phyloP scores from a whole-genome alignment of 2,113 vertebrate genomes.

The Dascyllus trimaculatus region DNA sequence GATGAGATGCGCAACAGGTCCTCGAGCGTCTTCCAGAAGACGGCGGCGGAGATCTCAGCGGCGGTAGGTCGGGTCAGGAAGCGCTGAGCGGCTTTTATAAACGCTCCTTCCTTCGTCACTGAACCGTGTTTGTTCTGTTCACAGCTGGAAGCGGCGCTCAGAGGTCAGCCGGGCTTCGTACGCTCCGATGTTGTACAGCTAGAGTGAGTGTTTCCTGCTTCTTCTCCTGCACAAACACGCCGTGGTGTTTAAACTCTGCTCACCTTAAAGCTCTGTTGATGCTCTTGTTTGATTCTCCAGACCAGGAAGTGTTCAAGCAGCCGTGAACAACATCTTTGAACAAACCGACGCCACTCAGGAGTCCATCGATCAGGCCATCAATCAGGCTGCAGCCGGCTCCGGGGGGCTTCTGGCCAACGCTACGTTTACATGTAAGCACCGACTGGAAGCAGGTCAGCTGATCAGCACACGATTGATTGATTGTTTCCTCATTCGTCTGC shows the following conservation, averaged over 20 bases:
- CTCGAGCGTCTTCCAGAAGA: constrained; percentile 57
- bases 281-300: constrained; percentile 55
- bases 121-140: constrained; percentile 16
- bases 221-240: neutral
- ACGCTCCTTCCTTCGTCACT: neutral
- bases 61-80: constrained; percentile 58
- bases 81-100: neutral
- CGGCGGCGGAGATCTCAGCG: constrained; percentile 46
- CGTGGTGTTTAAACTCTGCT: too few species aligned
- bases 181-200: constrained; percentile 71
- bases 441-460: too few species aligned
- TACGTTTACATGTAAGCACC: constrained; percentile 46
- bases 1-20: constrained; percentile 73
- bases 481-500: neutral
- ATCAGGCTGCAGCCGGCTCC: neutral
- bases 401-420: neutral
- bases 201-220: constrained; percentile 65
- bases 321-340: constrained; percentile 79
- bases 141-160: constrained; percentile 67
- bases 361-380: constrained; percentile 13
- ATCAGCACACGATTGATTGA: too few species aligned
- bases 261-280: neutral
- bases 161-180: constrained; percentile 52
- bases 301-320: constrained; percentile 79
- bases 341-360: constrained; percentile 39